Evolutionary conservation across 2,888 invertebrate genomes (phyloP), one percentile per base, ranked within the genome.

Genomic region (Merodon equestris): DNA sequence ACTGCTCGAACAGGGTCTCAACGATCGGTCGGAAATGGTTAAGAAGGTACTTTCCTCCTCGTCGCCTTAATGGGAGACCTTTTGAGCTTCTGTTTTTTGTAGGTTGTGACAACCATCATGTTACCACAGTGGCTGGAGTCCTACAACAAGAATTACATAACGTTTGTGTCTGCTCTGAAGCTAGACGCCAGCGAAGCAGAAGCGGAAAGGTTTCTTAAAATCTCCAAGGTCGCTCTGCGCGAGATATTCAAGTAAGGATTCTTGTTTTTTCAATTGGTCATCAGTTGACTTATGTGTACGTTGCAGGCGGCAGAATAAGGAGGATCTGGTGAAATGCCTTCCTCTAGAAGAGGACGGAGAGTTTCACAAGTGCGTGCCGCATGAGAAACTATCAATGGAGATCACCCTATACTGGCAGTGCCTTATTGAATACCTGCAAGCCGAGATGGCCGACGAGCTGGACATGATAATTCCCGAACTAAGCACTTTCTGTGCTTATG

Each of bases 51-150:
- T 27, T 27, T 27, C 27, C 27, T 27, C 27, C 7, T 27, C 2
- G 2, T 27, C 27, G 27, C 27, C 7, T 27, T n/a, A n/a, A 7
- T 7, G 2, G 7, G 3, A 27, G 27, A 27, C 27, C 7, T 27
- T 27, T 27, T 7, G 7, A 27, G 27, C 27, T 27, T 27, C 27
- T 2, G 27, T 27, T 27, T 27, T 2, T 7, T 27, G 7, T 7
- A 27, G 27, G 27, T 27, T 27, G 90, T 92, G 0, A 86, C 87
- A 36, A 89, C 88, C 27, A 86, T 88, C 9, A 87, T 95, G 82
- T 88, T 97, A 0, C 93, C 94, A 0, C 90, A 92, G 1, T 97
- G 97, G 97, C 88, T 96, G 73, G 91, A 92, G 58, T 90, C 92
- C 0, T 94, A 93, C 84, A 90, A 93, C 53, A 92, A 93, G 1